Percentiles rank a stretch among this genome's conserved stretches.
Conservation (phyloP, 2,888 invertebrate genomes). For the Trachelus iudaicus region DNA sequence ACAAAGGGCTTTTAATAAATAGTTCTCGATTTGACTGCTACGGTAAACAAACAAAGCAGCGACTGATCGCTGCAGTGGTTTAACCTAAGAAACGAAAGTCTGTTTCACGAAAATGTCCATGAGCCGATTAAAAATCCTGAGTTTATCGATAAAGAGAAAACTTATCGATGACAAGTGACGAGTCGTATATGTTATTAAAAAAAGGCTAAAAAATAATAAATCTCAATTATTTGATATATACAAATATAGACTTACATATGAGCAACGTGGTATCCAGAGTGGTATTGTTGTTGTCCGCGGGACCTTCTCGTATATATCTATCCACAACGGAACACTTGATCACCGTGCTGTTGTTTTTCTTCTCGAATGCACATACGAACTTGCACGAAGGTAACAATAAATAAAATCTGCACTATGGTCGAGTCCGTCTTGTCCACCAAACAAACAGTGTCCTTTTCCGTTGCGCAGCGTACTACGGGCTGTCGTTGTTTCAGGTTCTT, state of each 20-base stretch:
- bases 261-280: conserved; percentile 58
- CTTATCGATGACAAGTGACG: background rate
- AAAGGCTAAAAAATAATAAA: conserved; percentile 7
- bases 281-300: conserved; percentile 58
- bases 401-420: background rate
- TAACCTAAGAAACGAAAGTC: background rate
- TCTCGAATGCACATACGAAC: conserved; percentile 22
- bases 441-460: background rate
- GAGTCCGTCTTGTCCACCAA: background rate
- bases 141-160: background rate
- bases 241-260: conserved; percentile 55
- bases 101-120: background rate
- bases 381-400: background rate
- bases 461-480: background rate
- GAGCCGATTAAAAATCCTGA: background rate
- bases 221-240: background rate
- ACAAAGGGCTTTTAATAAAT: background rate
- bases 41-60: background rate
- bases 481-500: background rate
- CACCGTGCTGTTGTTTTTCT: conserved; percentile 12
- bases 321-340: conserved; percentile 55
- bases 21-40: background rate
- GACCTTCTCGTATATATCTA: conserved; percentile 58
- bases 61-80: background rate
- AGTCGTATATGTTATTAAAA: background rate